Base-by-base conservation (phyloP, 1,140 invertebrate species). In the Acromyrmex echinatior region DNA sequence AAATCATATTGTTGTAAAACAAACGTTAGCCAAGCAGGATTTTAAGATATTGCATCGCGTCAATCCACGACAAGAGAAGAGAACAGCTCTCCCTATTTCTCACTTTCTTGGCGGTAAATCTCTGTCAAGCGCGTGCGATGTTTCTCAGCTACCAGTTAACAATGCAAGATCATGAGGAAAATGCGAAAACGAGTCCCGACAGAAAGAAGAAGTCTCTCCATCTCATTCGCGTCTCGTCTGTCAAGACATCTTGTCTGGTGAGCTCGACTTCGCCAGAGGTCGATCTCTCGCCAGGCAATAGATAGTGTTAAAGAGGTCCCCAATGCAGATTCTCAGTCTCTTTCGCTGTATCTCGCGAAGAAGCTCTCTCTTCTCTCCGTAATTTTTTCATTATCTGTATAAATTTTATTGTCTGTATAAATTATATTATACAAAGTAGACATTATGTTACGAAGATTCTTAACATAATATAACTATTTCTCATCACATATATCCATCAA, bases 321-420 rank as follows among this genome's bases (percentile, higher is more conserved):
- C 53, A 12, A 80, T 60, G 53, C 18, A 28, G 35, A 56, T 81
- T 87, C 35, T 63, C 53, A 63, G 45, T 73, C 31, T 88, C 49
- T 53, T 76, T 88, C 73, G 14, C 60, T 6, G 25, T 77, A 63
- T 79, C 56, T 84, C 39, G 25, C 18, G 18, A 0, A 45, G 16
- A 1, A 78, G 66, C 76, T 87, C 86, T 87, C 71, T 87, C 77
- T 71, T 78, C 88, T 49, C 5, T 73, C 49, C 56, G 21, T 85
- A 63, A 31, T 85, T 68, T 88, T 87, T 90, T 79, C 56, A 85
- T 80, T 77, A 16, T 74, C 31, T 49, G 6, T 39, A 35, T 71
- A 45, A 56, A 73, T 81, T 73, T 14, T n/a, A n/a, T 73, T 45
- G 39, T 74, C 31, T 49, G 10, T 39, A 51, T 71, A 45, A 56